Evolutionary conservation across 1,140 invertebrate species (phyloP).

Genomic region (Ctenoplectra terminalis): DNA sequence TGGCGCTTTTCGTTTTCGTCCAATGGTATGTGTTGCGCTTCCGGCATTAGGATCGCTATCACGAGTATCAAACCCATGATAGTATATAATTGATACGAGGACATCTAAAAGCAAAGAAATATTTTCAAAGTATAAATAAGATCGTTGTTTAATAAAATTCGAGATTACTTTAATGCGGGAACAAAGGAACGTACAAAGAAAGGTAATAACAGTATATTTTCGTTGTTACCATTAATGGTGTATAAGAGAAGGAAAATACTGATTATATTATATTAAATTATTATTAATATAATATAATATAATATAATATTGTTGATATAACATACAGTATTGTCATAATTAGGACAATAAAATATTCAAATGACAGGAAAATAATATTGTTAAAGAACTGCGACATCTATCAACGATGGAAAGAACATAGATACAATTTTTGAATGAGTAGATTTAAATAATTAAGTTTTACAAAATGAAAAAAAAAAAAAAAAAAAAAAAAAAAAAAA

Average conservation of each 20-base stretch:
- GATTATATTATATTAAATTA: not conserved
- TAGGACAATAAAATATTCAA: not conserved
- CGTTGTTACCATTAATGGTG: not conserved
- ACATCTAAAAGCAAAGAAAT: conserved; percentile 74
- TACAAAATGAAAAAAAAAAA: no score
- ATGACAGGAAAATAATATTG: not conserved
- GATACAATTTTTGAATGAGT: not conserved
- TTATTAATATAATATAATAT: no score
- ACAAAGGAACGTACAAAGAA: not conserved
- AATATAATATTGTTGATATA: not conserved
- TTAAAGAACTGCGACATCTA: conserved; percentile 1
- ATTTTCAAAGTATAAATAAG: not conserved
- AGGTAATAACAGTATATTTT: not conserved
- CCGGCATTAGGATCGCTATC: conserved; percentile 61
- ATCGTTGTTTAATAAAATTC: not conserved
- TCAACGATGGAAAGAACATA: not conserved
- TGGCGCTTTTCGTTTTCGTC: conserved; percentile 73
- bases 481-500: not conserved
- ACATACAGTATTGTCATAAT: not conserved
- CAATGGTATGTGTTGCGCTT: conserved; percentile 69
- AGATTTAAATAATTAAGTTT: not conserved
- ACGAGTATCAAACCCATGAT: conserved; percentile 69
- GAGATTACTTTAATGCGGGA: not conserved
- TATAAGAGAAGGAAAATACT: not conserved
- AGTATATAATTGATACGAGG: conserved; percentile 67